Percentiles rank a stretch among this genome's conserved stretches.
phyloP scores from a whole-genome alignment of 2,888 invertebrate genomes.

The Thalpophila matura region DNA sequence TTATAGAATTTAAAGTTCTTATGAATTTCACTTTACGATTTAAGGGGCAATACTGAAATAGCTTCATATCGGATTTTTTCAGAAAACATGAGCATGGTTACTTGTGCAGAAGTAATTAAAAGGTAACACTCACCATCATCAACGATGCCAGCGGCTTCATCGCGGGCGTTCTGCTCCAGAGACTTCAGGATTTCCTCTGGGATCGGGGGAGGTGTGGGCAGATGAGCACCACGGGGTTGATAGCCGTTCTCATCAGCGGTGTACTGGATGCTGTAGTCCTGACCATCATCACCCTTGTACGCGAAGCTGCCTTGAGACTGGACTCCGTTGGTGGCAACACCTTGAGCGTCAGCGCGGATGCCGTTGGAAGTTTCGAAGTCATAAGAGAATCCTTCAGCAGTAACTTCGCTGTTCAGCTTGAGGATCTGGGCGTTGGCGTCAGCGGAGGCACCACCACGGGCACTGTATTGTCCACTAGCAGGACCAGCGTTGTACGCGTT shows the following conservation, averaged over 20 bases:
- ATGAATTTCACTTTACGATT: too few relatives aligned
- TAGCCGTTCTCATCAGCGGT: constrained; percentile 89
- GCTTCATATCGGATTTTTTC: background rate
- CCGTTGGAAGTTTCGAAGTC: constrained; percentile 88
- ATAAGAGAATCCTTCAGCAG: constrained; percentile 85
- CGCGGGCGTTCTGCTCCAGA: constrained; percentile 88
- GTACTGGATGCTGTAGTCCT: constrained; percentile 87
- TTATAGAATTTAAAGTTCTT: background rate
- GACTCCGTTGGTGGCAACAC: constrained; percentile 86
- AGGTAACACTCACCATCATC: constrained; percentile 85
- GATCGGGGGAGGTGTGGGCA: constrained; percentile 88
- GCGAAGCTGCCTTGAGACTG: constrained; percentile 88
- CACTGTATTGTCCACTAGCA: constrained; percentile 66
- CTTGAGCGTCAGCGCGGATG: constrained; percentile 86
- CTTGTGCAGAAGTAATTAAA: background rate
- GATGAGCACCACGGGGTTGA: constrained; percentile 86
- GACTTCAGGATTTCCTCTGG: constrained; percentile 87
- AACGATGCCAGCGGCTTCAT: constrained; percentile 87
- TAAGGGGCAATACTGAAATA: too few relatives aligned
- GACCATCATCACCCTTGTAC: constrained; percentile 88
- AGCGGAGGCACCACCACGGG: constrained; percentile 68
- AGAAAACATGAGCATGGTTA: background rate
- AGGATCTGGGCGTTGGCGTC: constrained; percentile 86
- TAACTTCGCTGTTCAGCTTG: constrained; percentile 83
- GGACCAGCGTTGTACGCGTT: constrained; percentile 64